Evolutionary conservation across 2,888 invertebrate genomes (phyloP), one percentile per base, ranked within the genome.

Genomic region (Lasioglossum oenotherae): DNA sequence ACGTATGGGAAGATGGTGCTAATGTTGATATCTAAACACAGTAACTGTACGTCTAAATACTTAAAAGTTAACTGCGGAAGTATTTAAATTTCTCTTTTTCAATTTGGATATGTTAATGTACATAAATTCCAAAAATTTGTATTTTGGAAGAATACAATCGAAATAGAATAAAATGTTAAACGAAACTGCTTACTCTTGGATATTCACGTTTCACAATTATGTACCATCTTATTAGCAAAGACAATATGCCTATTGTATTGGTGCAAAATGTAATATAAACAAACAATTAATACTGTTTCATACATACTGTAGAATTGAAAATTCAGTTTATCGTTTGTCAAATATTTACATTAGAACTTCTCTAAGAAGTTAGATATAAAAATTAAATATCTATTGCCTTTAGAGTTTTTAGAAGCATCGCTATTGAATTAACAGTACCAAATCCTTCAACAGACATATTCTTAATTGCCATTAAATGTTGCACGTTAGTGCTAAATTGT

Each of bases 351-450:
- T 82, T 80, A 49, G 31, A 64, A 84, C 73, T 86, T 78, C 64
- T 81, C 72, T 83, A 86, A 83, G 80, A 86, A 82, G 81, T 83
- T 57, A 73, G 78, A 89, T 90, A 87, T 87, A 90, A 91, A 91
- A 91, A 91, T 91, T 88, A 90, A 91, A 87, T 86, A 83, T 85
- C 82, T 81, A 87, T 85, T 87, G 85, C 81, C 64, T 85, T 78
- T 53, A 84, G 80, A 82, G 77, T 77, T 79, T 44, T 81, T 69
- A 49, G 72, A 89, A 89, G 81, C 79, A 74, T 82, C 76, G 23
- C 41, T 85, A 88, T 78, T 49, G 19, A 87, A 83, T 72, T 76
- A 76, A 86, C 49, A 53, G 35, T 80, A 60, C 73, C 57, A 84
- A 79, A 76, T 82, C 38, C 16, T 49, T 80, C 23, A 82, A 76